Base-by-base conservation (phyloP, 2,888 invertebrate species). In the Terebella lapidaria region DNA sequence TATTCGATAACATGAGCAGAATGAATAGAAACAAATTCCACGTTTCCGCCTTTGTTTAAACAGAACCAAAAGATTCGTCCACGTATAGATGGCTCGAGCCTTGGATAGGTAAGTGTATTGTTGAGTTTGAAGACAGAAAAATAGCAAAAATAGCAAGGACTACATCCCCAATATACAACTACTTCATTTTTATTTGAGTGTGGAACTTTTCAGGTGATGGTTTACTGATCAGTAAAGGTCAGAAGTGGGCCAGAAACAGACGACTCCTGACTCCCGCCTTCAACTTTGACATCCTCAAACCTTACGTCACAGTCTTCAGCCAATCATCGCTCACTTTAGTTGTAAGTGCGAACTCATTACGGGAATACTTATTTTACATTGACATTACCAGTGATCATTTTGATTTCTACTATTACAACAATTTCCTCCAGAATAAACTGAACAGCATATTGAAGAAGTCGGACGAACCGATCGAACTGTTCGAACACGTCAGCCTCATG, bases 391-490 rank as follows among this genome's bases (percentile, higher is more conserved):
- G n/a, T 35, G 42, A 35, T 35, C n/a, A 35, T 35, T 10, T 15
- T 35, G 42, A 35, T 49, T n/a, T n/a, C n/a, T n/a, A n/a, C n/a
- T n/a, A n/a, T n/a, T n/a, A n/a, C n/a, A n/a, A n/a, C n/a, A n/a
- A n/a, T n/a, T 22, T 53, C 5, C 10, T 53, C 10, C 45, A 57
- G 57, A 25, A 57, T 22, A 57, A 57, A 54, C 53, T 49, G 57
- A 20, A 25, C 5, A 20, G 24, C 5, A 51, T 51, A 24, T n/a
- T 57, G 51, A 24, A 4, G 1, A 54, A 64, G 10, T 42, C 22
- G 24, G 67, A 64, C 10, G 61, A 65, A 27, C 63, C 62, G 54
- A 69, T 72, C 53, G 72, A 72, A 42, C 62, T 69, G 24, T 71
- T 70, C 56, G 55, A 66, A 22, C 59, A 61, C 20, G 57, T 70